Evolutionary conservation across 2,888 invertebrate genomes (phyloP), one percentile per base, ranked within the genome.

Genomic region (Mimachlamys varia): DNA sequence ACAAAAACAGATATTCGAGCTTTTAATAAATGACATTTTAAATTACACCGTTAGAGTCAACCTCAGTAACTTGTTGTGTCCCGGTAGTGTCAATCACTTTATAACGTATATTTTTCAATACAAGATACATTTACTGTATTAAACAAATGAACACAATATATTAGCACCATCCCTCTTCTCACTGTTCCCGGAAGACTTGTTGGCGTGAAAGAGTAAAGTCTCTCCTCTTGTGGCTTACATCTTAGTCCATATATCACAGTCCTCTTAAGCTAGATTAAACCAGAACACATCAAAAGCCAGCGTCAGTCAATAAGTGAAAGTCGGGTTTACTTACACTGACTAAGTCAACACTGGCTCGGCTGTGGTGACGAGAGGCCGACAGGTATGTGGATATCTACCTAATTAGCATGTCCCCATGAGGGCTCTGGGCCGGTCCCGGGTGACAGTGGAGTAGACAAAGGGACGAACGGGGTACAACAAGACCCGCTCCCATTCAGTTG

Each of bases 261-360:
- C 15, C 55, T 58, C 58, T 19, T 13, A 58, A n/a, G 27, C 10
- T 10, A 22, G 76, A 76, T 76, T 76, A 76, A 76, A 76, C 15
- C 33, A 76, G 76, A 33, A 12, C 76, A 76, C 76, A 76, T 76
- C 76, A 76, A 76, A 76, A 27, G 76, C 76, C 33, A 58, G 76
- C 27, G 76, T 76, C 76, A 76, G 33, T 76, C 76, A 76, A 76
- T 76, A 76, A 27, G 76, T 27, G 76, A 33, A 76, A 76, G 76
- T 15, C 33, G 7, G 17, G 76, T 76, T 76, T 76, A 76, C 76
- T 76, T 76, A 76, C 15, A 76, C 76, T 76, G 22, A 33, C 33
- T 76, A 76, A 76, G 76, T 76, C 76, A 76, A 76, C 76, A 76
- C 33, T 27, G 7, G 13, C 10, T 33, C 76, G 33, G 12, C 76